Base-by-base conservation (phyloP, 2,888 invertebrate genomes). In the Mantis religiosa region DNA sequence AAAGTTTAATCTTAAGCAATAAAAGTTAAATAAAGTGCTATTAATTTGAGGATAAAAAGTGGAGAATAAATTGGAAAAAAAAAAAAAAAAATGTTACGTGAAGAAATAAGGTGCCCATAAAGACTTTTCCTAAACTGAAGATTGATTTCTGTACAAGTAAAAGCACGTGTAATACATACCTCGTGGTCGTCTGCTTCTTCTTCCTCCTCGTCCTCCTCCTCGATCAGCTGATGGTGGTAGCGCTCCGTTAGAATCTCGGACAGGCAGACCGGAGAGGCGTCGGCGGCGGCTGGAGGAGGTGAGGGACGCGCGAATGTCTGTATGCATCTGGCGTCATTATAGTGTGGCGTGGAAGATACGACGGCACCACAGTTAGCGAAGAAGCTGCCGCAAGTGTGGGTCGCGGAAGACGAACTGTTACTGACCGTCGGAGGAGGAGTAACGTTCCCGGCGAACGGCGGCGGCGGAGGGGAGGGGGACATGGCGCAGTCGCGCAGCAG, bases 341-440 rank as follows among this genome's bases (percentile, higher is more conserved):
- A 82, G 47, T 90, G 89, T 47, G 87, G 87, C 54, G 54, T 6
- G 20, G 54, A 71, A 71, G 54, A 71, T 14, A 20, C 20, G 84
- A 84, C 54, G 15, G 86, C 84, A 28, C 83, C 85, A 91, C 93
- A 93, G 91, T 93, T 93, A 84, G 93, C 93, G 91, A 92, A 93
- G 88, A 93, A 91, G 91, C 93, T 93, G 90, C 93, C 93, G 91
- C 93, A 93, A 91, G 93, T 93, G 92, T 93, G 93, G 27, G 87
- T 54, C 25, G 34, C n/a, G 28, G 87, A 87, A n/a, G 87, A 71
- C 54, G 54, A 71, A 25, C 82, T 34, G 87, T 30, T n/a, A 82
- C 82, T n/a, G 82, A n/a, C 25, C 71, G 54, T n/a, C n/a, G n/a
- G n/a, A n/a, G n/a, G 6, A 28, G 71, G 7, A 28, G 71, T 15